Evolutionary conservation across 2,888 invertebrate species (phyloP).

Genomic region (Pheosia tremula): DNA sequence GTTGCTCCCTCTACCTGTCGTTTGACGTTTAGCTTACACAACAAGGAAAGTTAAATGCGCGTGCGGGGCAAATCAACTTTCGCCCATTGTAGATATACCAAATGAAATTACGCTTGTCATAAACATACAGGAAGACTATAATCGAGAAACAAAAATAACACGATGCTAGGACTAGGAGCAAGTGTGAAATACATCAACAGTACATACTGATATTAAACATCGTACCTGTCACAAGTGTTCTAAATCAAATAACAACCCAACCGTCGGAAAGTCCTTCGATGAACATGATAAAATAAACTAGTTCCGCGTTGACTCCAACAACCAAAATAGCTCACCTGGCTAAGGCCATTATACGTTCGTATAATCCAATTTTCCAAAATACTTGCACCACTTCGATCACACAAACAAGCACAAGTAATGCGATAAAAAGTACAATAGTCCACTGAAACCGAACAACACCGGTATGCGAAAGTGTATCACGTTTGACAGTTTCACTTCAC

Average conservation of each 20-base stretch:
- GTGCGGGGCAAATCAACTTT: slow-evolving; percentile 78
- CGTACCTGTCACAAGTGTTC: slow-evolving; percentile 54
- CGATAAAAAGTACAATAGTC: slow-evolving; percentile 54
- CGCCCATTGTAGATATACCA: slow-evolving; percentile 71
- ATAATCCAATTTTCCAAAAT: slow-evolving; percentile 82
- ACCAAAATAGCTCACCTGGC: slow-evolving; percentile 84
- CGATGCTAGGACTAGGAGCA: slow-evolving; percentile 24
- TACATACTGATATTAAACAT: slow-evolving; percentile 32
- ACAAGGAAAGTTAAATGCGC: slow-evolving; percentile 82
- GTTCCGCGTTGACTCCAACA: slow-evolving; percentile 83
- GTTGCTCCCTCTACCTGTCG: slow-evolving; percentile 76
- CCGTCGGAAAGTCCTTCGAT: slow-evolving; percentile 73
- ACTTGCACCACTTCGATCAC: slow-evolving; percentile 73
- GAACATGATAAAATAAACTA: slow-evolving; percentile 78
- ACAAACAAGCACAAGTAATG: slow-evolving; percentile 69
- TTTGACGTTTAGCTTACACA: slow-evolving; percentile 79
- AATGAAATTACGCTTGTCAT: slow-evolving; percentile 43
- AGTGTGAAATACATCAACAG: slow-evolving; percentile 30
- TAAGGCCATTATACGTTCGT: slow-evolving; percentile 84
- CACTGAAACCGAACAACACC: slow-evolving; percentile 66
- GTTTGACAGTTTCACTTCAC: slow-evolving; percentile 84
- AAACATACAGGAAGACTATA: slow-evolving; percentile 17
- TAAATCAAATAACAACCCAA: slow-evolving; percentile 62
- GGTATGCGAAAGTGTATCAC: slow-evolving; percentile 75
- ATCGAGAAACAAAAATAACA: slow-evolving; percentile 12